Conservation (phyloP, 2,113 vertebrate genomes). For the Cyphomyrus plagiostoma region DNA sequence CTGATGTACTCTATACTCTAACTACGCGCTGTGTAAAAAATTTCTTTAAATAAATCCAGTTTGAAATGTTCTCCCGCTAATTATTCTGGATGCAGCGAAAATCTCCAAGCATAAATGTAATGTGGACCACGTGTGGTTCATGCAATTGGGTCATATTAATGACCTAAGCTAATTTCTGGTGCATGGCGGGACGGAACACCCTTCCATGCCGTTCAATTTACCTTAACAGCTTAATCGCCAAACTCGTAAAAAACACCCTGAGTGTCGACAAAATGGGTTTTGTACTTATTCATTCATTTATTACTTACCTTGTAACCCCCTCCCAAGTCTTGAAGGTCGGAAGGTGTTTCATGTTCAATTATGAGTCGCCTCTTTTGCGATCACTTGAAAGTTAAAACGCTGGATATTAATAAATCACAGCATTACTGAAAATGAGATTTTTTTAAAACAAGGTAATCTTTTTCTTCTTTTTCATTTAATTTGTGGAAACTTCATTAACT, state of each 20-base stretch:
- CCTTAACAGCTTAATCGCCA: constrained; percentile 10
- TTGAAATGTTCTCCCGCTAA: too few species aligned
- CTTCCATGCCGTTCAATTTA: not conserved
- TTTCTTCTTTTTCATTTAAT: too few species aligned
- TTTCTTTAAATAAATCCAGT: too few species aligned
- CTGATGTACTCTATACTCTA: too few species aligned
- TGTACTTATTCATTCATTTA: not conserved
- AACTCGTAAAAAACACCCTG: not conserved
- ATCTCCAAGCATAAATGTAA: constrained; percentile 9
- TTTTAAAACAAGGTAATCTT: too few species aligned
- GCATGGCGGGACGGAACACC: not conserved
- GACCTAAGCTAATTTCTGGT: not conserved
- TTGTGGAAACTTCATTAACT: not conserved
- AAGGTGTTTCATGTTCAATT: too few species aligned
- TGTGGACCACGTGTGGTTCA: constrained; percentile 11
- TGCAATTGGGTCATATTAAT: constrained; percentile 17
- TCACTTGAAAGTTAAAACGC: too few species aligned
- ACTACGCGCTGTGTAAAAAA: too few species aligned
- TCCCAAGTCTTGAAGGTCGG: not conserved
- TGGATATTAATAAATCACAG: too few species aligned
- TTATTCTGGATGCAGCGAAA: not conserved
- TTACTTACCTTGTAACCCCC: too few species aligned
- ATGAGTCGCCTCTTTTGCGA: too few species aligned
- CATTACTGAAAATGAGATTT: too few species aligned
- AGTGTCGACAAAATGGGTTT: not conserved